These are phyloP conservation scores for Struthio camelus DNA, from an alignment of 2,113 vertebrate species.

Conservation along the genomic window DNA sequence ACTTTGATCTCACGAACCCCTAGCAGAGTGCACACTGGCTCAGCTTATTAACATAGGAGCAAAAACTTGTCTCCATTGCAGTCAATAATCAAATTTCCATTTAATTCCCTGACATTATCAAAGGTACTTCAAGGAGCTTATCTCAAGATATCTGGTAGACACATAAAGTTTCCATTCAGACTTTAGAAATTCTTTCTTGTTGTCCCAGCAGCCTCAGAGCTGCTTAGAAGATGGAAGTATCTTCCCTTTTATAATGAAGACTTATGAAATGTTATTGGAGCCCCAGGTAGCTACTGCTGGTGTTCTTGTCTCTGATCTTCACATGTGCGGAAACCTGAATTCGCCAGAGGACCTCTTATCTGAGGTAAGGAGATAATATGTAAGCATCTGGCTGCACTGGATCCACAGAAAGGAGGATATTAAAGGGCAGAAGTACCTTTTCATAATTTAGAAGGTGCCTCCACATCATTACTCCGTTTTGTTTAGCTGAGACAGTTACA, in stretches of 20 bases:
- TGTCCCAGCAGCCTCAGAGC: not conserved
- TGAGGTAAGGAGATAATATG: not conserved
- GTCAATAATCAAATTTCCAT: constrained; percentile 1
- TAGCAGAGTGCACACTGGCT: not conserved
- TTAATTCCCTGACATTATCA: constrained; percentile 11
- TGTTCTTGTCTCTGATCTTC: not conserved
- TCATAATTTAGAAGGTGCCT: not conserved
- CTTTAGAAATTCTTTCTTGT: constrained; percentile 14
- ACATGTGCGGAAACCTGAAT: not conserved
- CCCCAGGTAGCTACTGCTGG: not conserved
- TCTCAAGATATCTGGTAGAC: constrained; percentile 5
- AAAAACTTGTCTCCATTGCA: not conserved
- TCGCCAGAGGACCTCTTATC: not conserved
- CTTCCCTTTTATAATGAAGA: constrained; percentile 13
- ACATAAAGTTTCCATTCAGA: constrained; percentile 27
- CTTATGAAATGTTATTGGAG: not conserved
- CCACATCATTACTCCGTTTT: not conserved
- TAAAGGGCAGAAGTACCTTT: not conserved
- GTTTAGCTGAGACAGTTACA: not conserved
- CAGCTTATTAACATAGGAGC: not conserved
- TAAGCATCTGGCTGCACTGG: not conserved
- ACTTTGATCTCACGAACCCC: constrained; percentile 25
- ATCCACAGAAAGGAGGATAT: not conserved
- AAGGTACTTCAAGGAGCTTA: constrained; percentile 39
- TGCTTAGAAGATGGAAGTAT: not conserved